Evolutionary conservation across 2,113 vertebrate genomes (phyloP).

Genomic region (Podiceps cristatus): DNA sequence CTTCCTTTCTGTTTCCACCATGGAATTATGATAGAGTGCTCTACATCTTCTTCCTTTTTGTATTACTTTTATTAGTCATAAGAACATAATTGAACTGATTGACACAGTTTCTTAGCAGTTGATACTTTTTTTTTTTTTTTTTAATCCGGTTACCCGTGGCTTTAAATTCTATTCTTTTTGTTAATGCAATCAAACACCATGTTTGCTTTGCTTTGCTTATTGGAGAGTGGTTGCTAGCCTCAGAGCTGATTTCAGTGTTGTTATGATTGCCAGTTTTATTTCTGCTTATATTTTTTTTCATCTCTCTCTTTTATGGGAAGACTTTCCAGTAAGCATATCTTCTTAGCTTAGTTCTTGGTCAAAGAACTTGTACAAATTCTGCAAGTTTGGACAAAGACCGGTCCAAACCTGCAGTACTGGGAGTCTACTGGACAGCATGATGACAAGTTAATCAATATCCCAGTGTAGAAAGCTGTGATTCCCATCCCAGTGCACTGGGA

Average conservation of each 20-base stretch:
- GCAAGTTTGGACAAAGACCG: not conserved
- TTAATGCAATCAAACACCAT: not conserved
- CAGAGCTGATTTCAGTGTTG: not conserved
- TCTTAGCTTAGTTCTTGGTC: not conserved
- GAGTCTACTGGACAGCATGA: rapidly evolving
- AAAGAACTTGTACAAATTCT: not conserved
- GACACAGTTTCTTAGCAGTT: not conserved
- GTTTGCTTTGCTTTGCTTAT: not conserved
- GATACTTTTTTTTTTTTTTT: not conserved
- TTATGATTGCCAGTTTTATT: not conserved
- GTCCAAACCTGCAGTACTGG: not conserved
- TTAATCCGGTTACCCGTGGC: not conserved
- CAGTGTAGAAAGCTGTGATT: not conserved
- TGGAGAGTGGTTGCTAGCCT: not conserved
- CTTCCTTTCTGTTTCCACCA: slow-evolving; percentile 39
- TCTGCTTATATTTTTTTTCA: not conserved
- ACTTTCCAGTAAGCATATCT: not conserved
- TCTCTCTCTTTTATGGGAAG: not conserved
- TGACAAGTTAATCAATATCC: not conserved
- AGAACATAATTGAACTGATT: not conserved
- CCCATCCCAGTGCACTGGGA: not conserved
- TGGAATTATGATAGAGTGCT: slow-evolving; percentile 39
- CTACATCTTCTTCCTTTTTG: slow-evolving; percentile 9
- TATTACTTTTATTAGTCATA: not conserved
- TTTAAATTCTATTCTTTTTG: not conserved